A percentile compares a stretch with the other conserved stretches of the same genome.
Evolutionary conservation across 2,888 invertebrate species (phyloP).

Genomic region (Caenorhabditis sp.): DNA sequence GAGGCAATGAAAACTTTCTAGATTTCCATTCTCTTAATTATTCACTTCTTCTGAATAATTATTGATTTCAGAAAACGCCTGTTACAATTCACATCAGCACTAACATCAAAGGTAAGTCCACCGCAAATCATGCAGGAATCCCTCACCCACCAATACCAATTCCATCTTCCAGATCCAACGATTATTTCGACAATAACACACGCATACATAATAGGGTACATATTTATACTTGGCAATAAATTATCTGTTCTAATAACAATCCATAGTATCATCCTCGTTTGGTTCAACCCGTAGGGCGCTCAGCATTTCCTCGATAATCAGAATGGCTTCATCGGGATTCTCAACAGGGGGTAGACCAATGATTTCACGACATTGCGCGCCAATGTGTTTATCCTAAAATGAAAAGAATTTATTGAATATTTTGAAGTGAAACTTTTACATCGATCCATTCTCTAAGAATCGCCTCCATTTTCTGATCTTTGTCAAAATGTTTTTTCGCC

Average conservation of each 20-base stretch:
- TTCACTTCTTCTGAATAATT: too few relatives aligned
- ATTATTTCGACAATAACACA: not conserved
- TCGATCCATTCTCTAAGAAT: not conserved
- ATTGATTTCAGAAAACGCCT: too few relatives aligned
- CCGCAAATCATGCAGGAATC: too few relatives aligned
- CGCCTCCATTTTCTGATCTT: not conserved
- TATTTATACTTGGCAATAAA: too few relatives aligned
- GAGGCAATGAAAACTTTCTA: too few relatives aligned
- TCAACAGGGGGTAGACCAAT: not conserved
- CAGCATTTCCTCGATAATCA: not conserved
- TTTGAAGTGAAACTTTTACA: not conserved
- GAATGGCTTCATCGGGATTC: not conserved
- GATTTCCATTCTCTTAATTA: too few relatives aligned
- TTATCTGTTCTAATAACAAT: constrained; percentile 2
- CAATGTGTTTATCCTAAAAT: constrained; percentile 5
- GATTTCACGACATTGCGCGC: not conserved
- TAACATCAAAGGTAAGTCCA: too few relatives aligned
- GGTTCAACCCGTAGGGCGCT: not conserved
- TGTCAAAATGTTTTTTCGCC: not conserved
- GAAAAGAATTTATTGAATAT: not conserved
- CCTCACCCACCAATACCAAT: too few relatives aligned
- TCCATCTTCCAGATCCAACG: not conserved
- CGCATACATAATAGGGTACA: not conserved
- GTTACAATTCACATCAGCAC: too few relatives aligned
- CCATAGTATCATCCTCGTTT: constrained; percentile 4